These are phyloP conservation scores for Meteorus sp. DNA, from an alignment of 1,140 invertebrate genomes.

Conservation along the genomic window DNA sequence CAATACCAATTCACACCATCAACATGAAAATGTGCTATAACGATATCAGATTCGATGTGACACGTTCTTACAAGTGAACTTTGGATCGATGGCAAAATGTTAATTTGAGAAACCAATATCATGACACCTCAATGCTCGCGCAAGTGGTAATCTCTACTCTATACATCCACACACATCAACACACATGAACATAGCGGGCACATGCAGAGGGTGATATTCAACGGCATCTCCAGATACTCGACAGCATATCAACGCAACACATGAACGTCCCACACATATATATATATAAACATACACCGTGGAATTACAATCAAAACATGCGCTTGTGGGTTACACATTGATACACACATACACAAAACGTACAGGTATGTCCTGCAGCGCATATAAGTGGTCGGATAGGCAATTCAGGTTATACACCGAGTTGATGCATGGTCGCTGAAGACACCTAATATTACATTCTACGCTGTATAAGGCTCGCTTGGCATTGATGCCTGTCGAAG, in stretches of 20 bases:
- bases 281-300: neutral
- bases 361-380: neutral
- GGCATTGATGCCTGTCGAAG: no score
- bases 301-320: neutral
- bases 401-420: no score
- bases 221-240: no score
- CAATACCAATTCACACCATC: neutral
- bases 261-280: neutral
- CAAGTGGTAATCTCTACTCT: neutral
- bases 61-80: neutral
- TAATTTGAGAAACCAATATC: constrained; percentile 19
- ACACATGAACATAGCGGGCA: no score
- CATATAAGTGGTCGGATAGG: neutral
- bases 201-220: no score
- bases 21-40: neutral
- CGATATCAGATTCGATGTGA: neutral
- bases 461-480: no score
- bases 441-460: neutral
- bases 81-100: constrained; percentile 4
- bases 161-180: neutral
- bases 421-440: neutral
- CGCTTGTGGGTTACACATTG: neutral
- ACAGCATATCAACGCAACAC: no score
- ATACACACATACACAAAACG: neutral
- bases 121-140: constrained; percentile 5